Base-by-base conservation (phyloP, 1,140 invertebrate species). In the Archegozetes longisetosus region DNA sequence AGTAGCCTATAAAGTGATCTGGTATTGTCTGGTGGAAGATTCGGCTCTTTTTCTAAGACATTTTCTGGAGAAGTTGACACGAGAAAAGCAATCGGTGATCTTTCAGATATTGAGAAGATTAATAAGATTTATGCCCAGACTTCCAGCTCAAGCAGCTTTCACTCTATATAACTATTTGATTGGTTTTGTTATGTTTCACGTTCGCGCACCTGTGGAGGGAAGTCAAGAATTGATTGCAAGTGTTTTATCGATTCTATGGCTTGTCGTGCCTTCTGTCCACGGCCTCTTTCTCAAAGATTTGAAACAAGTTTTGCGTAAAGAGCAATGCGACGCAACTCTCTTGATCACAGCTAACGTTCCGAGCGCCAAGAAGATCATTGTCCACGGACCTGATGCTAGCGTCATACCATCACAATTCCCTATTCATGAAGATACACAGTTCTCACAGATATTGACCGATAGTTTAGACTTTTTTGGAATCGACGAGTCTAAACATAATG, bases 211-310 rank as follows among this genome's bases (percentile, higher is more conserved):
- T 0, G 88, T 92, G 68, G 92, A 97, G 69, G 85, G 88, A 29
- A 88, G 88, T 1, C 88, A 95, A 68, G 86, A 89, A 68, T 79
- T 89, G 22, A 93, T 98, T 60, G 89, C 88, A 28, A 85, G 89
- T 13, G 92, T 94, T 0, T 74, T 98, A 1, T 92, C 91, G 0
- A 81, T 98, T 57, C 73, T 98, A 0, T 98, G 94, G 92, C 91
- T 95, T 84, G 90, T 96, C 48, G 90, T 96, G 0, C 79, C 81
- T 63, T 91, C 88, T 70, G 93, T 99, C 0, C 92, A 98, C 70
- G 95, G 94, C 46, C 93, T 99, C 60, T 95, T 96, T 83, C 97
- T 99, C 67, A 99, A 99, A 75, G 96, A 98, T 74, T 75, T 99
- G 14, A 99, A 99, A 69, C 94, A 98, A 76, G 97, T 96, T 61